phyloP scores from a whole-genome alignment of 64 coral and sea anemone species.

The Pachyseris speciosa region DNA sequence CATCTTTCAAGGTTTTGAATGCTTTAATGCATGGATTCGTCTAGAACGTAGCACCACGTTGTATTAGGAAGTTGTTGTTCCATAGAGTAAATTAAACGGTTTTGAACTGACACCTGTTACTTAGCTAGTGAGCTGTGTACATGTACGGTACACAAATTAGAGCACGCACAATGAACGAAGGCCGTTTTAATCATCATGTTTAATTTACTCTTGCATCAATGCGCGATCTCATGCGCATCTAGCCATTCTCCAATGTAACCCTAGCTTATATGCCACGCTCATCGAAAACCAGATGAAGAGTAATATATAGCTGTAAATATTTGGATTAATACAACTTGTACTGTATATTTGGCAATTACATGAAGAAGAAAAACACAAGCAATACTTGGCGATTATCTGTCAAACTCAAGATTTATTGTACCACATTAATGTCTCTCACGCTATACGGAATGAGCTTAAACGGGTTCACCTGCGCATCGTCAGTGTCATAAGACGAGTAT shows the following conservation, averaged over 20 bases:
- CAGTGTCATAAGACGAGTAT: background rate
- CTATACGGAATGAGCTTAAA: too few relatives aligned
- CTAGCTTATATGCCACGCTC: too few relatives aligned
- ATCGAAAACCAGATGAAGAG: too few relatives aligned
- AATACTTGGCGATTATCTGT: background rate
- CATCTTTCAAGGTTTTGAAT: background rate
- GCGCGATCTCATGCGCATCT: too few relatives aligned
- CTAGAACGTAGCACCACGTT: background rate
- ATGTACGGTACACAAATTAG: too few relatives aligned
- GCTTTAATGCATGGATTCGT: background rate
- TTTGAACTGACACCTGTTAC: background rate
- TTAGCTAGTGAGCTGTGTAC: too few relatives aligned
- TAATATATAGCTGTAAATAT: background rate
- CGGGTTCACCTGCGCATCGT: background rate
- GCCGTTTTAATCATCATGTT: too few relatives aligned
- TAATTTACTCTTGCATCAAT: too few relatives aligned
- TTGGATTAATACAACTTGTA: background rate
- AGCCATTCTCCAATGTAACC: too few relatives aligned
- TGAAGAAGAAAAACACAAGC: background rate
- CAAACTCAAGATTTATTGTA: background rate
- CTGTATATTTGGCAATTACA: background rate
- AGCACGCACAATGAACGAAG: too few relatives aligned
- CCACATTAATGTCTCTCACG: background rate
- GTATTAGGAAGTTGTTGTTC: background rate
- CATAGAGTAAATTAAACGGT: background rate